Conservation (phyloP, 2,113 vertebrate species). For the Eulemur macaco region DNA sequence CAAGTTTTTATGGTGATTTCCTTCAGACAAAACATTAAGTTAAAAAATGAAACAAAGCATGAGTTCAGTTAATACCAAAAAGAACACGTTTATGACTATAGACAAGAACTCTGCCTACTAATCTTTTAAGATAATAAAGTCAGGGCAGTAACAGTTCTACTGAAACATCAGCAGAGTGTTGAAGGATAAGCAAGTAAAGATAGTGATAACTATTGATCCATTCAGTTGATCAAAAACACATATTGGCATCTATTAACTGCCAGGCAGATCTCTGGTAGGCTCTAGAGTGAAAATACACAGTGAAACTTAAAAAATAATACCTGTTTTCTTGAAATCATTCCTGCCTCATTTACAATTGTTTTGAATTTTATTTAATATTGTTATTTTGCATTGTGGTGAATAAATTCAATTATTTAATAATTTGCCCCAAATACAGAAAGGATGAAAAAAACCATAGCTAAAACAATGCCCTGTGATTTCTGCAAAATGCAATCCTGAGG, state of each 20-base stretch:
- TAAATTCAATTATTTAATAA: not conserved
- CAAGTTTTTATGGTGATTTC: not conserved
- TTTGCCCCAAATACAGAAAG: not conserved
- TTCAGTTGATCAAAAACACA: not conserved
- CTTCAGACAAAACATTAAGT: not conserved
- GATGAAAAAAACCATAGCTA: not conserved
- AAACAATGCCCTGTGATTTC: not conserved
- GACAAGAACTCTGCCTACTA: not conserved
- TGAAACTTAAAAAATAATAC: not conserved
- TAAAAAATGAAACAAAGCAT: not conserved
- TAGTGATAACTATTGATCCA: not conserved
- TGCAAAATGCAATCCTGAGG: not conserved
- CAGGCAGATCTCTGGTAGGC: not conserved
- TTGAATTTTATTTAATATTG: not conserved
- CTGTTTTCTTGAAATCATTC: not conserved
- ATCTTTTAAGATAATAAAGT: not conserved
- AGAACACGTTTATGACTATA: not conserved
- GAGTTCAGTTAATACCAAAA: not conserved
- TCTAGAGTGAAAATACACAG: not conserved
- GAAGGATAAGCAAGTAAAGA: not conserved
- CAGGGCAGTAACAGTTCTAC: not conserved
- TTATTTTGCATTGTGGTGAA: not conserved
- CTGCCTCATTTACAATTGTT: not conserved
- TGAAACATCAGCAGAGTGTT: not conserved
- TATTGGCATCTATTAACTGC: not conserved